Evolutionary conservation across 2,797 vertebrate genomes (phyloP).

Genomic region (Rachycentron canadum): DNA sequence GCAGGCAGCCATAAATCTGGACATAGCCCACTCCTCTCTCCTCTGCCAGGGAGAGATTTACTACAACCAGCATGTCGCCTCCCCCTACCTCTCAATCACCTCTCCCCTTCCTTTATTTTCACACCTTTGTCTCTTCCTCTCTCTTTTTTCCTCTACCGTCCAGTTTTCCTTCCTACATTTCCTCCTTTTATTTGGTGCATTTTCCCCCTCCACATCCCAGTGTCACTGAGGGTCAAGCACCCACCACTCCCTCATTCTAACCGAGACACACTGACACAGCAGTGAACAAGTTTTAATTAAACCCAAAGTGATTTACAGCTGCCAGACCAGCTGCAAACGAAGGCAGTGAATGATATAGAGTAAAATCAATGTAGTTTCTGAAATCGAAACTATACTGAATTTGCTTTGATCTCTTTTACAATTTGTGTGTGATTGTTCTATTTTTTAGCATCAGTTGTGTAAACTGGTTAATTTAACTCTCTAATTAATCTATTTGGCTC

Average conservation of each 20-base stretch:
- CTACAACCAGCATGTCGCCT: conserved; percentile 28
- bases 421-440: not conserved
- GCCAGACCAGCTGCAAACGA: conserved; percentile 37
- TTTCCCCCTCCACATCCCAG: conserved; percentile 5
- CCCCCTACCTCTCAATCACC: not conserved
- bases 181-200: conserved; percentile 21
- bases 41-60: conserved; percentile 61
- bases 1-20: conserved; percentile 67
- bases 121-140: conserved; percentile 36
- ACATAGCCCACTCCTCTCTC: conserved; percentile 26
- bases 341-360: conserved; percentile 6
- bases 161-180: conserved; percentile 26
- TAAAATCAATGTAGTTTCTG: conserved; percentile 34
- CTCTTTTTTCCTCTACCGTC: conserved; percentile 5
- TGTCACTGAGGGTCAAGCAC: conserved; percentile 56
- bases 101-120: conserved; percentile 39
- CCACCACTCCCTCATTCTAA: conserved; percentile 22
- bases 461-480: not conserved
- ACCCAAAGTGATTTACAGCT: conserved; percentile 46
- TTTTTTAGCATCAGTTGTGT: not conserved
- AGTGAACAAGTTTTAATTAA: conserved; percentile 60
- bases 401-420: not conserved
- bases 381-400: conserved; percentile 16
- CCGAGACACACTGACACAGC: conserved; percentile 45
- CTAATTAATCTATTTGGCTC: not conserved